Conservation (phyloP, 2,113 vertebrate species). For the Nerophis ophidion region DNA sequence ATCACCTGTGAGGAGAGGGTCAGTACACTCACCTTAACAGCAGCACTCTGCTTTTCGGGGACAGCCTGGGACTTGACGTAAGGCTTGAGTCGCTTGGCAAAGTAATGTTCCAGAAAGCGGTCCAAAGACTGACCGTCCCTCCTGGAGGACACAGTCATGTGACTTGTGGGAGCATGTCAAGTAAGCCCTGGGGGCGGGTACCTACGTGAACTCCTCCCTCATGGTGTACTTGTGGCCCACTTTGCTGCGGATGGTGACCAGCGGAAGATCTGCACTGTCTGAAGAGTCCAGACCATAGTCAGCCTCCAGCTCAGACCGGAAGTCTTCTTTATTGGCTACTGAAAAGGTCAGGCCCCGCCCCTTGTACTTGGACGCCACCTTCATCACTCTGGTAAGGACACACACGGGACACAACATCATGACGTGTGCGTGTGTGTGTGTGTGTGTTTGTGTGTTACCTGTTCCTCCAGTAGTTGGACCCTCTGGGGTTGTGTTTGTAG, state of each 20-base stretch:
- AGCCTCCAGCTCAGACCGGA: constrained; percentile 67
- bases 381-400: constrained; percentile 65
- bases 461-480: constrained; percentile 78
- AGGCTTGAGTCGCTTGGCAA: constrained; percentile 63
- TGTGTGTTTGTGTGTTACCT: constrained; percentile 46
- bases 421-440: background rate
- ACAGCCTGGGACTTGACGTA: constrained; percentile 69
- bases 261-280: constrained; percentile 61
- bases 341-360: constrained; percentile 62
- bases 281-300: constrained; percentile 67
- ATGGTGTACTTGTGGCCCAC: constrained; percentile 72
- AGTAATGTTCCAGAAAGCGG: constrained; percentile 70
- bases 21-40: constrained; percentile 62
- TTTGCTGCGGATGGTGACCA: constrained; percentile 66
- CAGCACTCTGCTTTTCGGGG: constrained; percentile 57
- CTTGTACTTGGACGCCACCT: constrained; percentile 58
- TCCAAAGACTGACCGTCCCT: constrained; percentile 69
- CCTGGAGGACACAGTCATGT: constrained; percentile 38
- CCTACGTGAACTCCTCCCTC: constrained; percentile 78
- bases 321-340: constrained; percentile 69
- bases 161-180: background rate
- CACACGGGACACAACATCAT: background rate
- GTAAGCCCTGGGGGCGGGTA: constrained; percentile 1
- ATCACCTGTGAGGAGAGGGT: no score
- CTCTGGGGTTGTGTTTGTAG: constrained; percentile 60